A percentile compares a stretch with the other conserved stretches of the same genome.
Conservation (phyloP, 2,888 invertebrate genomes). For the Falcaria lacertinaria region DNA sequence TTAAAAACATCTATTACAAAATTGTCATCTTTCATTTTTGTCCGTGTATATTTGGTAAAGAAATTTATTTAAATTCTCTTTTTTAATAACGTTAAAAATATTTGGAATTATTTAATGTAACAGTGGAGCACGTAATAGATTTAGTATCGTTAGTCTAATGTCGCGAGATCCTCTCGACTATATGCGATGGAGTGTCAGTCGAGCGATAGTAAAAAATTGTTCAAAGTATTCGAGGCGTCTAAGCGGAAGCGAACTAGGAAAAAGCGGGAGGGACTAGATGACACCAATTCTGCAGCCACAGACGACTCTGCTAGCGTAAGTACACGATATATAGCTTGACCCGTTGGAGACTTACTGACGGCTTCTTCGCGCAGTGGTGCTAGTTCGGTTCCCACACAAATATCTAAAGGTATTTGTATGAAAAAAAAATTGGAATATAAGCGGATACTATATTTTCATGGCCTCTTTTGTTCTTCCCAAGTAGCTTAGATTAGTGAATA, state of each 20-base stretch:
- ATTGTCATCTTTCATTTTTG: conserved; percentile 40
- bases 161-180: conserved; percentile 39
- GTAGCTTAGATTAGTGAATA: too few species aligned
- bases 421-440: too few species aligned
- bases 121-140: conserved; percentile 36
- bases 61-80: conserved; percentile 43
- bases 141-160: conserved; percentile 41
- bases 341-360: too few species aligned
- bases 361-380: too few species aligned
- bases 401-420: too few species aligned
- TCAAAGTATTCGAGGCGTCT: conserved; percentile 64
- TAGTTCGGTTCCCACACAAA: too few species aligned
- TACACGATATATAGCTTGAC: conserved; percentile 13
- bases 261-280: conserved; percentile 49
- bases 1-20: conserved; percentile 43
- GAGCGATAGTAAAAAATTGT: conserved; percentile 67
- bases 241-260: conserved; percentile 51
- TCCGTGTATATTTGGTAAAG: conserved; percentile 49
- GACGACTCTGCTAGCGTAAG: conserved; percentile 64
- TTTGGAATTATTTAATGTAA: conserved; percentile 21
- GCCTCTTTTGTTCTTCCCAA: too few species aligned
- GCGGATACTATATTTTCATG: too few species aligned
- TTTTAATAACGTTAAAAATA: conserved; percentile 26
- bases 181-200: conserved; percentile 64
- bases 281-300: conserved; percentile 48